phyloP scores from a whole-genome alignment of 1,140 invertebrate genomes.

The Aricia agestis region DNA sequence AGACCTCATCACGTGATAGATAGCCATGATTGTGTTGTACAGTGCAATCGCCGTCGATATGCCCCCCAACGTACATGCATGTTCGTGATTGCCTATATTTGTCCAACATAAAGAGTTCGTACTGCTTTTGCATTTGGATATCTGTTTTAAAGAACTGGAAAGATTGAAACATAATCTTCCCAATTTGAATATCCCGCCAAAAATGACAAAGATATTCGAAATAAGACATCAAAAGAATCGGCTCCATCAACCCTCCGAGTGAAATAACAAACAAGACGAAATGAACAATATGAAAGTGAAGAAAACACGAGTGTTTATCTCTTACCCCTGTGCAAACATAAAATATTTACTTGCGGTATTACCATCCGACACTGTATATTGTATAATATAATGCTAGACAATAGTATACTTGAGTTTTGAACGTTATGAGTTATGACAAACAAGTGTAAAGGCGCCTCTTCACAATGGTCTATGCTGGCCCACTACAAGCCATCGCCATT shows the following conservation, averaged over 20 bases:
- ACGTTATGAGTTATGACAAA: background rate
- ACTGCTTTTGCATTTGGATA: too few species aligned
- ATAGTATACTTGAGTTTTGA: background rate
- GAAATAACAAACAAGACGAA: background rate
- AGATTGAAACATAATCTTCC: background rate
- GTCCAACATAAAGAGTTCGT: too few species aligned
- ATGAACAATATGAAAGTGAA: slow-evolving; percentile 3
- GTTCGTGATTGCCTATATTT: too few species aligned
- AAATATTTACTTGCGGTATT: background rate
- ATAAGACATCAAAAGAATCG: background rate
- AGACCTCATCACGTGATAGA: too few species aligned
- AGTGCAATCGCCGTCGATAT: too few species aligned
- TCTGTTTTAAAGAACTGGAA: background rate
- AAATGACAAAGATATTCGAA: background rate
- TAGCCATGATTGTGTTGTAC: too few species aligned
- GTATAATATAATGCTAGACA: background rate
- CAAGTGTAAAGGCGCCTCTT: too few species aligned
- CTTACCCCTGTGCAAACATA: background rate
- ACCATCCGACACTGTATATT: background rate
- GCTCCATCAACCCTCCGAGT: background rate
- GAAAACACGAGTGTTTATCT: background rate
- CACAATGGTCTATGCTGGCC: too few species aligned
- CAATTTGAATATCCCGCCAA: background rate
- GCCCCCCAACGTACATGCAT: too few species aligned
- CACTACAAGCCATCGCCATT: too few species aligned